These are phyloP conservation scores for Stomorhina lunata DNA, from an alignment of 2,888 invertebrate species.

Conservation along the genomic window DNA sequence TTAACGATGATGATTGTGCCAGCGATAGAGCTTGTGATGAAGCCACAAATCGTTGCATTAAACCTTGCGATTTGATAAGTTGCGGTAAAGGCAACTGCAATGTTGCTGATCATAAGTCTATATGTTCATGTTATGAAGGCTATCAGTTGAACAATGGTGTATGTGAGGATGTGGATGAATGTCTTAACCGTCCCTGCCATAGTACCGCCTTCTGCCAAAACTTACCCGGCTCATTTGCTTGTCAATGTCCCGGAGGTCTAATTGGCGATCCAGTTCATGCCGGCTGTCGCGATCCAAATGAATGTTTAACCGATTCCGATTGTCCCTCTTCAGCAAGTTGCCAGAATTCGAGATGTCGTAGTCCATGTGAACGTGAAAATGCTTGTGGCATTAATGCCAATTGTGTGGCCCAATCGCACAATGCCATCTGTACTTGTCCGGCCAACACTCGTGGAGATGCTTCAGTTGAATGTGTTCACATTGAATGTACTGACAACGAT, in stretches of 20 bases:
- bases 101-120: slow-evolving; percentile 85
- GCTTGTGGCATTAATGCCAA: slow-evolving; percentile 89
- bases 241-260: slow-evolving; percentile 88
- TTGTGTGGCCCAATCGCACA: slow-evolving; percentile 86
- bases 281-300: slow-evolving; percentile 91
- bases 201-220: slow-evolving; percentile 89
- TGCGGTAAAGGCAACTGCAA: slow-evolving; percentile 91
- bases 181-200: slow-evolving; percentile 88
- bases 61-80: slow-evolving; percentile 88
- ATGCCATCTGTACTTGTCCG: slow-evolving; percentile 87
- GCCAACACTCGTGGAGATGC: slow-evolving; percentile 88
- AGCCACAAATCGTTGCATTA: slow-evolving; percentile 88
- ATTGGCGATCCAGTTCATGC: slow-evolving; percentile 87
- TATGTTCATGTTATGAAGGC: slow-evolving; percentile 88
- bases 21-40: slow-evolving; percentile 88
- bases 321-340: slow-evolving; percentile 90
- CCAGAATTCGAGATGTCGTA: slow-evolving; percentile 86
- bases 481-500: slow-evolving; percentile 89
- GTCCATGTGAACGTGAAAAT: slow-evolving; percentile 85
- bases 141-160: slow-evolving; percentile 84
- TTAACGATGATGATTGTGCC: slow-evolving; percentile 88
- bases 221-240: slow-evolving; percentile 87
- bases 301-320: slow-evolving; percentile 89
- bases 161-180: slow-evolving; percentile 92
- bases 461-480: slow-evolving; percentile 85